Evolutionary conservation across 2,888 invertebrate genomes (phyloP).

Genomic region (Bombyx huttoni): DNA sequence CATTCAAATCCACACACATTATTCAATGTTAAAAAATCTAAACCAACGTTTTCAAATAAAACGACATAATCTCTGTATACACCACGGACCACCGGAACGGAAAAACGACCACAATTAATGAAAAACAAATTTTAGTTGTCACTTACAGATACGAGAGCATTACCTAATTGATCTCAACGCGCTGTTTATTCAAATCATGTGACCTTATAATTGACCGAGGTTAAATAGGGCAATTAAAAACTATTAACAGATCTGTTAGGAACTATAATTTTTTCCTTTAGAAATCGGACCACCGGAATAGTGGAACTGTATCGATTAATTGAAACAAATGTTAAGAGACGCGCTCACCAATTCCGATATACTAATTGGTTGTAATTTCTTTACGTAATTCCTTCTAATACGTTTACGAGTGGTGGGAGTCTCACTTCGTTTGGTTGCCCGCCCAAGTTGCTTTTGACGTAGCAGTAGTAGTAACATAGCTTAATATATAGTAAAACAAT

Average conservation of each 20-base stretch:
- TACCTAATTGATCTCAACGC: slow-evolving; percentile 43
- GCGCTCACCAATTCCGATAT: background rate
- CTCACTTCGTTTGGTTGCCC: background rate
- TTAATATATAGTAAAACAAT: no score
- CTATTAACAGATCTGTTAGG: slow-evolving; percentile 5
- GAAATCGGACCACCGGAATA: background rate
- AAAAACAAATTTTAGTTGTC: slow-evolving; percentile 20
- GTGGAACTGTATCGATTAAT: background rate
- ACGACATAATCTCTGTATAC: slow-evolving; percentile 3
- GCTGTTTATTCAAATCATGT: slow-evolving; percentile 46
- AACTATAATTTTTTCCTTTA: background rate
- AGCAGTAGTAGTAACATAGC: slow-evolving; percentile 5
- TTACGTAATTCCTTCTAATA: background rate
- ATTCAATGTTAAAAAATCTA: background rate
- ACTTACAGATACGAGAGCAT: slow-evolving; percentile 27
- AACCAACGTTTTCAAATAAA: background rate
- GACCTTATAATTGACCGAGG: slow-evolving; percentile 16
- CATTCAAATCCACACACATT: no score
- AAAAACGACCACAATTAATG: slow-evolving; percentile 17
- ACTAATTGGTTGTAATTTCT: background rate
- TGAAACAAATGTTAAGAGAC: background rate
- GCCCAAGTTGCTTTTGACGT: background rate
- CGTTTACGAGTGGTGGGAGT: background rate
- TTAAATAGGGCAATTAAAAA: slow-evolving; percentile 14
- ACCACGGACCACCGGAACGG: slow-evolving; percentile 29